phyloP scores from a whole-genome alignment of 2,113 vertebrate species.

The Ammodramus savannarum region DNA sequence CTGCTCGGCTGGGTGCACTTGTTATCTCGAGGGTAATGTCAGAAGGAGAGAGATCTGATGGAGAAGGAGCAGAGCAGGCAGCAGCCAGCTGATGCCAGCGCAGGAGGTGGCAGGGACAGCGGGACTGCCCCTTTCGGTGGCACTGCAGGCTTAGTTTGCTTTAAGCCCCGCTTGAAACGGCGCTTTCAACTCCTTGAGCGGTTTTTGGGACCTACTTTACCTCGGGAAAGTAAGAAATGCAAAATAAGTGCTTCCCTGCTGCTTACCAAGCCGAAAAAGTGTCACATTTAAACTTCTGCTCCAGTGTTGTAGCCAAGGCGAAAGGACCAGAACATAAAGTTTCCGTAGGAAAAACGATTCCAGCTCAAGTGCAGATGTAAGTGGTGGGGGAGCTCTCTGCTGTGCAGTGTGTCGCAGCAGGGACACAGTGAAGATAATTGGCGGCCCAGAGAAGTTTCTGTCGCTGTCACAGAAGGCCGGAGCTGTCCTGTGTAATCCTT shows the following conservation, averaged over 20 bases:
- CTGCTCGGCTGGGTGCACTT: neutral
- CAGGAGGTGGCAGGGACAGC: neutral
- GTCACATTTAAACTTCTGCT: neutral
- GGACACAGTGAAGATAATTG: neutral
- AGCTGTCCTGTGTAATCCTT: neutral
- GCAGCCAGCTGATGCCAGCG: neutral
- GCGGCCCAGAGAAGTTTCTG: neutral
- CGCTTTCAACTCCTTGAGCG: neutral
- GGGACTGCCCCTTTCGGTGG: constrained; percentile 24
- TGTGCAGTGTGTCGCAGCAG: neutral
- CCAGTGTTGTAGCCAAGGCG: neutral
- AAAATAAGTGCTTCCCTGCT: neutral
- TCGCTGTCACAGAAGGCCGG: neutral
- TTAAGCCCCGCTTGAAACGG: neutral
- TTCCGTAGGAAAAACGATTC: neutral
- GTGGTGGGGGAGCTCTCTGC: neutral
- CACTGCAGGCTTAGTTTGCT: constrained; percentile 8
- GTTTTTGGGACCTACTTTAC: neutral
- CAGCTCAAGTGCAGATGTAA: neutral
- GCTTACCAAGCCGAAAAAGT: neutral
- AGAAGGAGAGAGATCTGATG: neutral
- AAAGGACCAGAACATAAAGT: neutral
- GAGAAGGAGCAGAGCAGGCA: neutral
- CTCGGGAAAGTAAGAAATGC: neutral
- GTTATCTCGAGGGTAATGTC: neutral